Base-by-base conservation (phyloP, 2,797 vertebrate genomes). In the Apodemus agrarius region DNA sequence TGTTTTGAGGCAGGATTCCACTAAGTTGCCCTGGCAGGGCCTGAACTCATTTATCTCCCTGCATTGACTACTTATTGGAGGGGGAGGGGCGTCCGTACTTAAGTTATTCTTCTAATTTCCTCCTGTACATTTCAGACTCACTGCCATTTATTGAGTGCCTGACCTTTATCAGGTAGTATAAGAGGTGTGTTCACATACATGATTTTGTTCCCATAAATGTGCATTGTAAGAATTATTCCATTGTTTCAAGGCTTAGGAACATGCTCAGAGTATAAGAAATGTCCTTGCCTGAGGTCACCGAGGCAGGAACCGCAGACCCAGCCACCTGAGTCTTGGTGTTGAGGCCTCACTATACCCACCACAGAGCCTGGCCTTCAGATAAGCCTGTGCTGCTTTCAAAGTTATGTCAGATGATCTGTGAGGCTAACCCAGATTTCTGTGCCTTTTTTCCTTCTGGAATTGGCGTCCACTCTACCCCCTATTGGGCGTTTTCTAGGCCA, bases 61-160 rank as follows among this genome's bases (percentile, higher is more conserved):
- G 37, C 21, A 31, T 63, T 46, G 24, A 17, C 37, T n/a, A 67
- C 54, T 24, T 46, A 74, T 46, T 1, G 0, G 26, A 40, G 65
- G 17, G 3, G 0, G 59, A 8, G 22, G 11, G 63, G 6, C 2
- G 12, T 3, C n/a, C 31, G 10, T 61, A 37, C 40, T 89, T 19
- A 49, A 54, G 0, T 10, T 46, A 6, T 83, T 80, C 83, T 61
- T 91, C 91, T 69, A 37, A 74, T 10, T 65, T 89, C 6, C 65
- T 46, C 22, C 61, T 17, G 72, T 57, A 82, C 90, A 91, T 83
- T 82, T 88, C 93, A 94, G 34, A 89, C 93, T 89, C 52, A 59
- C 54, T 17, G 78, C 6, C 21, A 43, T 69, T 94, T 86, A 82
- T 3, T 94, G 37, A 96, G 13, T 31, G 69, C n/a, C 29, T 92